These are phyloP conservation scores for Arnoldichthys spilopterus DNA, from an alignment of 2,797 vertebrate genomes.

Conservation along the genomic window DNA sequence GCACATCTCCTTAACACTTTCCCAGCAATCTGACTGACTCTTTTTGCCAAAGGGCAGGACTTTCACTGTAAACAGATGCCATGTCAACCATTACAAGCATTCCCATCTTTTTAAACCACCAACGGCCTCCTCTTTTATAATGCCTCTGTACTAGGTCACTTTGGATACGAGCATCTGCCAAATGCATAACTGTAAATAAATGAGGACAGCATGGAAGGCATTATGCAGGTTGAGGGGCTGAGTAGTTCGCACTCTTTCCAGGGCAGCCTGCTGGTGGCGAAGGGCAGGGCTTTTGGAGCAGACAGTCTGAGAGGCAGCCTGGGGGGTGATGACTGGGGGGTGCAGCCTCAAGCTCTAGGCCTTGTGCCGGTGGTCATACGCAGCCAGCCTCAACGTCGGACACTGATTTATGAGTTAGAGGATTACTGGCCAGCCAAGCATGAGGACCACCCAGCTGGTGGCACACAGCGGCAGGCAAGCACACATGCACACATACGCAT, in stretches of 20 bases:
- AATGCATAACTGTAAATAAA: too few relatives aligned
- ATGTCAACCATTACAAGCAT: too few relatives aligned
- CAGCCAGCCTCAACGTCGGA: constrained; percentile 69
- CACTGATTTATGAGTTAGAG: constrained; percentile 80
- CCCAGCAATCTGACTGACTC: too few relatives aligned
- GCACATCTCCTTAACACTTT: too few relatives aligned
- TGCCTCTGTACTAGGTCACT: too few relatives aligned
- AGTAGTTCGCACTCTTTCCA: not conserved
- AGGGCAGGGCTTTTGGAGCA: constrained; percentile 29
- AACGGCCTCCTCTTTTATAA: too few relatives aligned
- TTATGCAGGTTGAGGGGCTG: too few relatives aligned
- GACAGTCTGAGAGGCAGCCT: constrained; percentile 74
- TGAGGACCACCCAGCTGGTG: constrained; percentile 80
- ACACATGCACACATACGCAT: constrained; percentile 26
- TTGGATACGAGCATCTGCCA: too few relatives aligned
- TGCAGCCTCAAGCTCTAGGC: constrained; percentile 62
- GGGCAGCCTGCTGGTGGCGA: not conserved
- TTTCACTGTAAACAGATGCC: too few relatives aligned
- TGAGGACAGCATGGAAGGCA: too few relatives aligned
- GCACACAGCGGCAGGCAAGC: constrained; percentile 33
- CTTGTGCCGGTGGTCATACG: constrained; percentile 71
- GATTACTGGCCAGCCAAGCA: constrained; percentile 77
- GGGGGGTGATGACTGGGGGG: constrained; percentile 72
- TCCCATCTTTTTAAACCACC: too few relatives aligned
- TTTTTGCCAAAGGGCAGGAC: too few relatives aligned